A percentile compares a stretch with the other conserved stretches of the same genome.
phyloP scores from a whole-genome alignment of 2,797 vertebrate genomes.

The Gephyroberyx darwinii region DNA sequence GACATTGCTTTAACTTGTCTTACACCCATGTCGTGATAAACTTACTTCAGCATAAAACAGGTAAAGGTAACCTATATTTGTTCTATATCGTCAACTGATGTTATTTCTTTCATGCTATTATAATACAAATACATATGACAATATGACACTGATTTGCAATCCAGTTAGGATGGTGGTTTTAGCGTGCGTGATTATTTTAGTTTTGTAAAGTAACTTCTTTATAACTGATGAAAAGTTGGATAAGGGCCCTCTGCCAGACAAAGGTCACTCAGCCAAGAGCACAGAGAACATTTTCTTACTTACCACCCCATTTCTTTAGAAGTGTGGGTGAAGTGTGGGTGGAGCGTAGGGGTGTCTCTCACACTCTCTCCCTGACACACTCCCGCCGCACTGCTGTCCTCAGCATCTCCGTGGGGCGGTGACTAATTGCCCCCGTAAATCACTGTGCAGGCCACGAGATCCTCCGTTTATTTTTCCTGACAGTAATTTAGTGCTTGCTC shows the following conservation, averaged over 20 bases:
- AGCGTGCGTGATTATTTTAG: slow-evolving; percentile 45
- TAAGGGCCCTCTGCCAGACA: slow-evolving; percentile 55
- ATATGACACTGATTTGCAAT: slow-evolving; percentile 43
- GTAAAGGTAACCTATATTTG: slow-evolving; percentile 69
- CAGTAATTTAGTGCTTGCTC: slow-evolving; percentile 99
- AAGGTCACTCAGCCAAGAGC: slow-evolving; percentile 75
- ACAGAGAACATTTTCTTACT: slow-evolving; percentile 59
- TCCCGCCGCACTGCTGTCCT: slow-evolving; percentile 87
- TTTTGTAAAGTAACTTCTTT: slow-evolving; percentile 35
- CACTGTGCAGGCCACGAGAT: slow-evolving; percentile 87
- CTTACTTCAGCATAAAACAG: slow-evolving; percentile 56
- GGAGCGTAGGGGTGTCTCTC: slow-evolving; percentile 68
- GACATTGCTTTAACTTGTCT: slow-evolving; percentile 69
- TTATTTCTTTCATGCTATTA: slow-evolving; percentile 68
- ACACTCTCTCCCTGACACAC: slow-evolving; percentile 71
- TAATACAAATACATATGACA: slow-evolving; percentile 61
- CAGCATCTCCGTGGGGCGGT: slow-evolving; percentile 93
- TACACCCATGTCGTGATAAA: slow-evolving; percentile 66
- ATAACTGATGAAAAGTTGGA: slow-evolving; percentile 59
- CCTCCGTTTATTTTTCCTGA: slow-evolving; percentile 99
- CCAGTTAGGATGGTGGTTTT: not conserved
- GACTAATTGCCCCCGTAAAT: slow-evolving; percentile 99
- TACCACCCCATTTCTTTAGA: slow-evolving; percentile 56
- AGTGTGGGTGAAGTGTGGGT: slow-evolving; percentile 53
- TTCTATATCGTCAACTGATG: slow-evolving; percentile 64